phyloP scores from a whole-genome alignment of 1,140 invertebrate species.

The Atta texana region DNA sequence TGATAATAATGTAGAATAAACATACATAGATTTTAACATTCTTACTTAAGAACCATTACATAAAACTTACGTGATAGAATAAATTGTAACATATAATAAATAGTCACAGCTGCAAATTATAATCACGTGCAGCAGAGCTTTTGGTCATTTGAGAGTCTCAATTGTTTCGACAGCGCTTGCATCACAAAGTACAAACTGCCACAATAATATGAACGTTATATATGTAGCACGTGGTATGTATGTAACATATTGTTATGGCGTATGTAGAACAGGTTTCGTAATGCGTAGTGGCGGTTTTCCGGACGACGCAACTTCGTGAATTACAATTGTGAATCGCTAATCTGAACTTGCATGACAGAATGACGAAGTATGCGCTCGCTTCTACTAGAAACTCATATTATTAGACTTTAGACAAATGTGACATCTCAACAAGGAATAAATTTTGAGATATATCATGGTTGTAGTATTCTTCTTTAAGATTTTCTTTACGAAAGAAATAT shows the following conservation, averaged over 20 bases:
- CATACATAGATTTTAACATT: not conserved
- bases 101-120: not conserved
- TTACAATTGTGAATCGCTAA: slow-evolving; percentile 55
- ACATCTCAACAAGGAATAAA: slow-evolving; percentile 3
- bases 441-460: not conserved
- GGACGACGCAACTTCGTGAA: slow-evolving; percentile 44
- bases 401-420: slow-evolving; percentile 46
- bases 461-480: not conserved
- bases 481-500: not conserved
- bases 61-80: not conserved
- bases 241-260: slow-evolving; percentile 38
- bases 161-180: slow-evolving; percentile 33
- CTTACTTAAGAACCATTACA: not conserved
- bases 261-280: slow-evolving; percentile 40
- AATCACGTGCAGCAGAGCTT: not conserved
- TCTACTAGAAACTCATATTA: slow-evolving; percentile 44
- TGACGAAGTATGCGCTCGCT: slow-evolving; percentile 29
- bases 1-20: not conserved
- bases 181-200: slow-evolving; percentile 14
- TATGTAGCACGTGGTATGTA: not conserved
- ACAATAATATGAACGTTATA: slow-evolving; percentile 29
- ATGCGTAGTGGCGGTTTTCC: slow-evolving; percentile 40
- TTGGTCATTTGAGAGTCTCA: slow-evolving; percentile 19
- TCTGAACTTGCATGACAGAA: slow-evolving; percentile 40
- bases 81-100: not conserved